phyloP scores from a whole-genome alignment of 2,797 vertebrate species.

The Otolemur crassicaudatus region DNA sequence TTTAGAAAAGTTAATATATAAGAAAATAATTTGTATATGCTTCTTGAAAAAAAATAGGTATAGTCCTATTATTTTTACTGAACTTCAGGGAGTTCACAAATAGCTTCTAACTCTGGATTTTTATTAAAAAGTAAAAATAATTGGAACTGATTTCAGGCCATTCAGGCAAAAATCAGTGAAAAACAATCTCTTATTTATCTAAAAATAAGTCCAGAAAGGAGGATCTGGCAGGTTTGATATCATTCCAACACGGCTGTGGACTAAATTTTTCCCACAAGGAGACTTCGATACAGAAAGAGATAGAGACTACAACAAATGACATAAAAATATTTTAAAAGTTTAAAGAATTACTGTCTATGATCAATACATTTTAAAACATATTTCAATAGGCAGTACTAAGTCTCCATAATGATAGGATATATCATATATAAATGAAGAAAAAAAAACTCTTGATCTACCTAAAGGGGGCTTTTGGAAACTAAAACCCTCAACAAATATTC shows the following conservation, averaged over 20 bases:
- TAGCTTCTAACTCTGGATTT: slow-evolving; percentile 17
- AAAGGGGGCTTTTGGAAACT: neutral
- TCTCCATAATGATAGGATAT: neutral
- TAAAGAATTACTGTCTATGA: neutral
- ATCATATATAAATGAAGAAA: neutral
- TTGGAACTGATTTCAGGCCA: neutral
- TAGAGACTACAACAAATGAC: neutral
- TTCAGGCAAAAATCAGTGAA: slow-evolving; percentile 31
- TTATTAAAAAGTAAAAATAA: slow-evolving; percentile 29
- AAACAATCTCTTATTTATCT: neutral
- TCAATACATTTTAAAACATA: neutral
- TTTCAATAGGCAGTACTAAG: neutral
- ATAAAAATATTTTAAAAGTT: neutral
- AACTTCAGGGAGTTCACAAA: neutral
- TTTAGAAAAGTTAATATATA: slow-evolving; percentile 3
- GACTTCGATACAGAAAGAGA: neutral
- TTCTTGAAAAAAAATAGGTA: slow-evolving; percentile 38
- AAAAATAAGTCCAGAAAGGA: neutral
- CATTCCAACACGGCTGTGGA: neutral
- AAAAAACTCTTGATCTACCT: neutral
- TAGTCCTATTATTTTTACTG: neutral
- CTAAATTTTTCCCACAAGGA: neutral
- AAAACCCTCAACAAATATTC: neutral
- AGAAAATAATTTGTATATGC: slow-evolving; percentile 25
- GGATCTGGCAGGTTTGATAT: neutral